Conservation (phyloP, 37 sponge, comb jelly and placozoan genomes). For the Theonella swinhoei region DNA sequence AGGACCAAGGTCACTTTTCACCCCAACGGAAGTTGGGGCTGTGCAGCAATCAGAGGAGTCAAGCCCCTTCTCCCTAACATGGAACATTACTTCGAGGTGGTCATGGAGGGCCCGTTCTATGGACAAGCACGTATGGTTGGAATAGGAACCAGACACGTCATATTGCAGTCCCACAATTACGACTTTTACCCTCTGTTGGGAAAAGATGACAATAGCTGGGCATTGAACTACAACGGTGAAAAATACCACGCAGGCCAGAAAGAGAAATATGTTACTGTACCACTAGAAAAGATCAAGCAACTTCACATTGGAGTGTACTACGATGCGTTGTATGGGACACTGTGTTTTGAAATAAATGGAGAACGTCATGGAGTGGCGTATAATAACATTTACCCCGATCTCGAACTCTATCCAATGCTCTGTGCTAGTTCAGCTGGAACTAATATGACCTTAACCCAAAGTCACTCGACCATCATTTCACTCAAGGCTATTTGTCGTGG, state of each 20-base stretch:
- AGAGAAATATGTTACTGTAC: conserved; percentile 4
- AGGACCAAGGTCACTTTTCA: conserved; percentile 48
- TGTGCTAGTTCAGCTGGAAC: conserved; percentile 56
- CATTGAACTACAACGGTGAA: conserved; percentile 66
- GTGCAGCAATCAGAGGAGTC: conserved; percentile 50
- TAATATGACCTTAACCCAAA: conserved; percentile 40
- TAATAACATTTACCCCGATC: conserved; percentile 9
- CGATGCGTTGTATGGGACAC: conserved; percentile 48
- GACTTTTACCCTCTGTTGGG: conserved; percentile 74
- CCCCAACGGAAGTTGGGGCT: conserved; percentile 48
- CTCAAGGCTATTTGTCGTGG: conserved; percentile 62
- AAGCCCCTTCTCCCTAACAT: conserved; percentile 54
- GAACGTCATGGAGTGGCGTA: conserved; percentile 46
- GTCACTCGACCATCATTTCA: conserved; percentile 59
- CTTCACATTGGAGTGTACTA: conserved; percentile 58
- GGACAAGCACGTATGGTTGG: conserved; percentile 78
- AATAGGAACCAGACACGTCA: conserved; percentile 45
- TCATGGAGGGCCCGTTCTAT: conserved; percentile 62
- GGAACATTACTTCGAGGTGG: conserved; percentile 86
- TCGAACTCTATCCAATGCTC: conserved; percentile 71
- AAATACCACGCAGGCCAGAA: conserved; percentile 45
- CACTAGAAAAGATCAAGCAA: conserved; percentile 11
- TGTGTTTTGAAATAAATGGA: conserved; percentile 69
- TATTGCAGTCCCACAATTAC: conserved; percentile 31
- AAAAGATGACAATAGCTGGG: conserved; percentile 64